Percentiles rank a stretch among this genome's conserved stretches.
These are phyloP conservation scores for Malaclemys terrapin DNA, from an alignment of 2,113 vertebrate genomes.

Conservation along the genomic window DNA sequence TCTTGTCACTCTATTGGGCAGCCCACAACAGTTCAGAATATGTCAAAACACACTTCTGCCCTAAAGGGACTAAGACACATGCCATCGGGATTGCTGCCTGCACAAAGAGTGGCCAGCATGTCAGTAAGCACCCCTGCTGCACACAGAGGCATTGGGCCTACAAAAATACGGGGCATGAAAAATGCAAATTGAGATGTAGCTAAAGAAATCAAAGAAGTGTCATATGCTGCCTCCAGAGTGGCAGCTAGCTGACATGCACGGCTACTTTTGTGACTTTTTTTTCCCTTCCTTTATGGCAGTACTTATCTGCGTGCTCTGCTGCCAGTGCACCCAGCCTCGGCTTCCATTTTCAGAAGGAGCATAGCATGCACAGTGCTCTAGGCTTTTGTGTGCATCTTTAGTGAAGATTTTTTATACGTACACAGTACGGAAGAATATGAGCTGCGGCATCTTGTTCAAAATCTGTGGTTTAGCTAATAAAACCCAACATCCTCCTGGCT, in stretches of 20 bases:
- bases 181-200: not conserved
- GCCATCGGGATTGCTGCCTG: not conserved
- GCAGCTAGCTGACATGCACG: not conserved
- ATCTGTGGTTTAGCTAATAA: not conserved
- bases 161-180: not conserved
- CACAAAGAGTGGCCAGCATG: not conserved
- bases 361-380: not conserved
- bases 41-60: not conserved
- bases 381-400: rapidly evolving
- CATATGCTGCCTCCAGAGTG: not conserved
- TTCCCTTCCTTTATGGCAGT: not conserved
- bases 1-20: not conserved
- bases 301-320: not conserved
- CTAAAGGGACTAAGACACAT: not conserved
- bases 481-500: not conserved
- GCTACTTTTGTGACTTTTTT: not conserved
- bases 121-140: not conserved
- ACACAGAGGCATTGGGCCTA: not conserved
- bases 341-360: not conserved
- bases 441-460: not conserved
- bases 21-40: not conserved
- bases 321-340: not conserved
- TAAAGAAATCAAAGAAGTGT: not conserved
- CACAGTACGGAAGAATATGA: not conserved
- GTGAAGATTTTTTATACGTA: rapidly evolving